These are phyloP conservation scores for Lottia scabra DNA, from an alignment of 2,888 invertebrate species.

Conservation along the genomic window DNA sequence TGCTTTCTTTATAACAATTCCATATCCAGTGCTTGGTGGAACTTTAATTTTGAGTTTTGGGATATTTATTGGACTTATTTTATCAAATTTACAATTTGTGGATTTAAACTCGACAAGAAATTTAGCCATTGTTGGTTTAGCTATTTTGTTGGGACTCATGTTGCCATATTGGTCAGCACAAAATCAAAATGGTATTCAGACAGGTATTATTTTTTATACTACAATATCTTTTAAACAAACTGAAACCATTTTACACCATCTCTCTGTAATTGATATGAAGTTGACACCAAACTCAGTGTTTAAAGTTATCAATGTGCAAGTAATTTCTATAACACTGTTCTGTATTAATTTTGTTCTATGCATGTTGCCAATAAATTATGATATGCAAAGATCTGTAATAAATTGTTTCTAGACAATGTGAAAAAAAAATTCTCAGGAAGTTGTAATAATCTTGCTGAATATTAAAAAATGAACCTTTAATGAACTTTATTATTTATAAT, in stretches of 20 bases:
- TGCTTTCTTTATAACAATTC: constrained; percentile 68
- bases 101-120: constrained; percentile 85
- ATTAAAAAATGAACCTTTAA: too few relatives aligned
- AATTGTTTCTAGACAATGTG: too few relatives aligned
- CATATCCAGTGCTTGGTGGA: constrained; percentile 68
- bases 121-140: constrained; percentile 87
- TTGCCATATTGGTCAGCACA: constrained; percentile 44
- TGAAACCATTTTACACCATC: too few relatives aligned
- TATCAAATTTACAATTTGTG: constrained; percentile 69
- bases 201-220: constrained; percentile 28
- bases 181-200: constrained; percentile 33
- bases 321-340: not conserved
- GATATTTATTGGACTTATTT: constrained; percentile 39
- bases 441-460: too few relatives aligned
- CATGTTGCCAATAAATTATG: too few relatives aligned
- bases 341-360: not conserved
- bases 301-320: too few relatives aligned
- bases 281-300: too few relatives aligned
- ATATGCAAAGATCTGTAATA: too few relatives aligned
- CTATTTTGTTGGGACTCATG: constrained; percentile 83
- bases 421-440: too few relatives aligned
- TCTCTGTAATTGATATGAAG: too few relatives aligned
- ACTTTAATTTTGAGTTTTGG: constrained; percentile 41
- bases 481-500: too few relatives aligned
- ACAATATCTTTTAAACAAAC: too few relatives aligned